These are phyloP conservation scores for Apamea monoglypha DNA, from an alignment of 2,888 invertebrate species.

Conservation along the genomic window DNA sequence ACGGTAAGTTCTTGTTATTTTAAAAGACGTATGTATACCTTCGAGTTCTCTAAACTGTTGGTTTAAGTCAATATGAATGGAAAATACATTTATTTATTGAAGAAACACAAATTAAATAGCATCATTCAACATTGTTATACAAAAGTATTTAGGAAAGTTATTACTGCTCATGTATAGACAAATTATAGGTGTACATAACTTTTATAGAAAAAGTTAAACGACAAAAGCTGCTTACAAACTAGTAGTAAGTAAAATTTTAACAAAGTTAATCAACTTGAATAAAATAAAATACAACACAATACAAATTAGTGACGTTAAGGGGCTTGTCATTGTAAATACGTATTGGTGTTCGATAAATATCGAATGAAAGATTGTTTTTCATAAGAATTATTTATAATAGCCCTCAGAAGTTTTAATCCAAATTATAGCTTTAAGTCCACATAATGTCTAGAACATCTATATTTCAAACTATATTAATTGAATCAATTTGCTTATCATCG, in stretches of 20 bases:
- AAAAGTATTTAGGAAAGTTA: neutral
- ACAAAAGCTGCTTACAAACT: neutral
- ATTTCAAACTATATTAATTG: slow-evolving; percentile 1
- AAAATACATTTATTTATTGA: neutral
- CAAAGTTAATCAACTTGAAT: neutral
- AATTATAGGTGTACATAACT: too few relatives aligned
- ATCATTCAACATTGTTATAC: neutral
- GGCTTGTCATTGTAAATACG: neutral
- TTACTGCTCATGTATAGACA: neutral
- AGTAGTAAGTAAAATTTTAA: neutral
- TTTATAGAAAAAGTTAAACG: too few relatives aligned
- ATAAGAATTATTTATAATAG: neutral
- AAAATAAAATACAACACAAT: neutral
- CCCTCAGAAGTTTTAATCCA: neutral
- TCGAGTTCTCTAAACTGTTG: neutral
- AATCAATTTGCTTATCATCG: slow-evolving; percentile 24
- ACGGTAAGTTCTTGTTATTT: slow-evolving; percentile 45
- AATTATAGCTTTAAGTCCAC: neutral
- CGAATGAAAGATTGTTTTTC: neutral
- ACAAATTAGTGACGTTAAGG: neutral
- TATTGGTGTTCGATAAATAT: neutral
- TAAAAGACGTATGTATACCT: slow-evolving; percentile 16
- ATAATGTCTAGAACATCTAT: slow-evolving; percentile 1
- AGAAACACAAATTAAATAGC: neutral
- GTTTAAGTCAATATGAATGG: neutral